phyloP scores from a whole-genome alignment of 2,888 invertebrate genomes.

The Shargacucullia verbasci region DNA sequence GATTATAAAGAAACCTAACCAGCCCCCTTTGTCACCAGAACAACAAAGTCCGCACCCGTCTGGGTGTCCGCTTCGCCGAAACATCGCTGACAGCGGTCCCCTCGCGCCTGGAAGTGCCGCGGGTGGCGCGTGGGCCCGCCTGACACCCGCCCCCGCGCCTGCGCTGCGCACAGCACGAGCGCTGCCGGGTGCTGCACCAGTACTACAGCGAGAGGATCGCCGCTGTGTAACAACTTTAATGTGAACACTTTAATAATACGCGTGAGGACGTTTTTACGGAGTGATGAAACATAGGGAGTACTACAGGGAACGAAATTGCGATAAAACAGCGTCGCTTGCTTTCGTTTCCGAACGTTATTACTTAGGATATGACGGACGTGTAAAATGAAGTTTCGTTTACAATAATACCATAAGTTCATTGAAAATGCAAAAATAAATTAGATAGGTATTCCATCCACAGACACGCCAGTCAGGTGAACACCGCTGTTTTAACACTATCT shows the following conservation, averaged over 20 bases:
- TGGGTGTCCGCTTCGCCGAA: slow-evolving; percentile 81
- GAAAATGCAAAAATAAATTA: too few species aligned
- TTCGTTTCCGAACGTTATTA: too few species aligned
- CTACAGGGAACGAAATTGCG: background rate
- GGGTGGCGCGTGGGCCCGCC: slow-evolving; percentile 71
- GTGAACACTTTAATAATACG: background rate
- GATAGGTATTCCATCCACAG: too few species aligned
- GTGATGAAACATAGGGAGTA: background rate
- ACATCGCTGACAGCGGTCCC: slow-evolving; percentile 72
- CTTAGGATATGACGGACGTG: too few species aligned
- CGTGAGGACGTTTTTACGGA: background rate
- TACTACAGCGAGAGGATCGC: slow-evolving; percentile 61
- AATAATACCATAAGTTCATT: too few species aligned
- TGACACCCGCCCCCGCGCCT: slow-evolving; percentile 82
- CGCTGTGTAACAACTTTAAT: slow-evolving; percentile 25
- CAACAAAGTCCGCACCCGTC: slow-evolving; percentile 64
- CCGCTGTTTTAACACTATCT: too few species aligned
- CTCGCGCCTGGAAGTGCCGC: slow-evolving; percentile 61
- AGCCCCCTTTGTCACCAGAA: slow-evolving; percentile 21
- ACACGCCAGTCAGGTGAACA: too few species aligned
- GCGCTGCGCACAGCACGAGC: slow-evolving; percentile 77
- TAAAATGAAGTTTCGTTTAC: too few species aligned
- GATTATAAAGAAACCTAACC: too few species aligned
- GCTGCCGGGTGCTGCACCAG: slow-evolving; percentile 76
- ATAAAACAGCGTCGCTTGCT: too few species aligned